Evolutionary conservation across 53 echinoderm and acorn worm species (phyloP).

Genomic region (Antedon mediterranea): DNA sequence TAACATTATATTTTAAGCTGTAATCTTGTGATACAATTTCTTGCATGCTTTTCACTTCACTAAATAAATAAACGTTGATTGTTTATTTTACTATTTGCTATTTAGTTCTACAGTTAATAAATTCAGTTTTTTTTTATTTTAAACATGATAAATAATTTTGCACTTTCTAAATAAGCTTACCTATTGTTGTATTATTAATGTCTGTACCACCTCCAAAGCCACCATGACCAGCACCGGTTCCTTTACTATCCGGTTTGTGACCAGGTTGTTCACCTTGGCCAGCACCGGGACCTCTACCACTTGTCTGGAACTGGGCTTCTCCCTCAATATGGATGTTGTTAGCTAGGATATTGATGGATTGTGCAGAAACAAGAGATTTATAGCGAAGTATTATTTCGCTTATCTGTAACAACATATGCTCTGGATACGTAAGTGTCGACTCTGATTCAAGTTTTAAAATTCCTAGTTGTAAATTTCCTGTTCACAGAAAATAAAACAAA

Average conservation of each 20-base stretch:
- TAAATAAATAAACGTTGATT: no score
- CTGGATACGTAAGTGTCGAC: constrained; percentile 40
- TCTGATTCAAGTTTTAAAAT: constrained; percentile 47
- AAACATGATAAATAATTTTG: no score
- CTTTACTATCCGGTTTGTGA: constrained; percentile 5
- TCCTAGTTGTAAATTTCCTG: constrained; percentile 53
- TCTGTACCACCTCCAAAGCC: constrained; percentile 74
- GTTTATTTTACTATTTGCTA: no score
- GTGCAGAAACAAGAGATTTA: constrained; percentile 37
- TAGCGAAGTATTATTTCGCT: constrained; percentile 47
- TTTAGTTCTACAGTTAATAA: no score
- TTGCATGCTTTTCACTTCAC: no score
- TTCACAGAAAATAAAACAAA: not conserved
- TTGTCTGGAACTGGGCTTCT: constrained; percentile 51
- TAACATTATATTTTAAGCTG: no score
- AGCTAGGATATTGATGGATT: constrained; percentile 37
- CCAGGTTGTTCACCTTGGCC: constrained; percentile 42
- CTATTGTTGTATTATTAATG: constrained; percentile 34
- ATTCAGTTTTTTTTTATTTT: no score
- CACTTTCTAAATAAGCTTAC: constrained; percentile 6
- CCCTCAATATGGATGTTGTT: constrained; percentile 59
- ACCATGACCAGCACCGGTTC: constrained; percentile 70
- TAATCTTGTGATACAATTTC: no score
- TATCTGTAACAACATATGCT: constrained; percentile 44
- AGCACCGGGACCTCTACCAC: constrained; percentile 38